A percentile compares a stretch with the other conserved stretches of the same genome.
phyloP scores from a whole-genome alignment of 2,888 invertebrate species.

The Cenopis cana region DNA sequence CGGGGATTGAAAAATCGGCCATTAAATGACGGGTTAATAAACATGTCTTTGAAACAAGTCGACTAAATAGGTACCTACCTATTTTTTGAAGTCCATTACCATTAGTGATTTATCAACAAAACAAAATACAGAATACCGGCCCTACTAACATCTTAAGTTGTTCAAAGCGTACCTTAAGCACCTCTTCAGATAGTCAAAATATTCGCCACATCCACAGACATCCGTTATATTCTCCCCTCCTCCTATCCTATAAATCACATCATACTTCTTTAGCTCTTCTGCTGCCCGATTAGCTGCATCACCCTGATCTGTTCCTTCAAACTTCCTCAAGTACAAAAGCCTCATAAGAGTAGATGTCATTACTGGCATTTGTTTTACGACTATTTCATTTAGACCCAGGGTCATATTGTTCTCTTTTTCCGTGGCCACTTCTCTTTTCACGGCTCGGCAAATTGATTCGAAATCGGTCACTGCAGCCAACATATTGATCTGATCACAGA shows the following conservation, averaged over 20 bases:
- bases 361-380: slow-evolving; percentile 23
- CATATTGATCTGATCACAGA: slow-evolving; percentile 42
- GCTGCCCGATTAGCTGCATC: not conserved
- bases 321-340: slow-evolving; percentile 15
- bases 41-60: too few relatives aligned
- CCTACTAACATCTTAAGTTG: too few relatives aligned
- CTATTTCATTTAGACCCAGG: not conserved
- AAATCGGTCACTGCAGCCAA: slow-evolving; percentile 26
- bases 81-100: too few relatives aligned
- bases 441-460: slow-evolving; percentile 35
- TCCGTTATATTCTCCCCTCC: not conserved
- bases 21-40: too few relatives aligned
- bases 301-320: not conserved
- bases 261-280: not conserved
- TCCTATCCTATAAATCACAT: too few relatives aligned
- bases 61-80: too few relatives aligned
- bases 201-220: not conserved
- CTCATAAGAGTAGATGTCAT: slow-evolving; percentile 7
- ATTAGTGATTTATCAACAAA: too few relatives aligned
- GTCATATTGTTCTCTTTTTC: slow-evolving; percentile 21
- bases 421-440: slow-evolving; percentile 23
- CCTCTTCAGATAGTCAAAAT: slow-evolving; percentile 25
- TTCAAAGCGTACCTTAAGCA: not conserved
- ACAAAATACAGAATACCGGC: too few relatives aligned
- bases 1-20: too few relatives aligned